Evolutionary conservation across 2,888 invertebrate species (phyloP), one percentile per base, ranked within the genome.

Genomic region (Lasius fuliginosus): DNA sequence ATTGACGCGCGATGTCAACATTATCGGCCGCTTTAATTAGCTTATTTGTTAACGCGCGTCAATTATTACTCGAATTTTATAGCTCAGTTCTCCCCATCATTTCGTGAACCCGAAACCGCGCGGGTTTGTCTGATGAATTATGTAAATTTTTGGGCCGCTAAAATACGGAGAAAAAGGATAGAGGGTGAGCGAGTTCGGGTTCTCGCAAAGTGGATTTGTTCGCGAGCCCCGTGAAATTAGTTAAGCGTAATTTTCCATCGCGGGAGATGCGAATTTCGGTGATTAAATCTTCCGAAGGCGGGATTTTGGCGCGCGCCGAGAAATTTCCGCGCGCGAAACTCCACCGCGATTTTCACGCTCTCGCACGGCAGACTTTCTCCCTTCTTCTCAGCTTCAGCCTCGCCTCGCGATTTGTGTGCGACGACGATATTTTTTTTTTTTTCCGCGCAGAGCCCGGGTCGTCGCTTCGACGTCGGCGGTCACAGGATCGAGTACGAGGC

Each of bases 401-500:
- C 27, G 18, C 40, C 4, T 30, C 46, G 53, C 53, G 27, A 60
- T 46, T 60, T 60, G 11, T 42, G 33, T 36, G 36, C n/a, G 23
- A 15, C 30, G 77, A 23, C 46, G 74, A 65, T 42, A 33, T 82
- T 64, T 56, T 42, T n/a, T 23, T 40, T 30, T 40, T 62, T 67
- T 69, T 33, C 23, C 18, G 75, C 93, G 27, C 94, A 95, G 95
- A 95, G 93, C 85, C 95, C 95, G 3, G 95, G 95, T 23, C 94
- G 93, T 36, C 92, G 92, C 64, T 95, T 96, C 88, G 94, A 94
- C 46, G 86, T 94, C 65, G 96, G 95, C 9, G 95, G 94, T 15
- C 95, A 95, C 91, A 95, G 95, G 87, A 93, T 95, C 82, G 95
- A 95, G 86, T 96, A 96, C 91, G 95, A 95, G 85, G 95, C 95